Conservation (phyloP, 2,113 vertebrate genomes). For the Actenoides lindsayi region DNA sequence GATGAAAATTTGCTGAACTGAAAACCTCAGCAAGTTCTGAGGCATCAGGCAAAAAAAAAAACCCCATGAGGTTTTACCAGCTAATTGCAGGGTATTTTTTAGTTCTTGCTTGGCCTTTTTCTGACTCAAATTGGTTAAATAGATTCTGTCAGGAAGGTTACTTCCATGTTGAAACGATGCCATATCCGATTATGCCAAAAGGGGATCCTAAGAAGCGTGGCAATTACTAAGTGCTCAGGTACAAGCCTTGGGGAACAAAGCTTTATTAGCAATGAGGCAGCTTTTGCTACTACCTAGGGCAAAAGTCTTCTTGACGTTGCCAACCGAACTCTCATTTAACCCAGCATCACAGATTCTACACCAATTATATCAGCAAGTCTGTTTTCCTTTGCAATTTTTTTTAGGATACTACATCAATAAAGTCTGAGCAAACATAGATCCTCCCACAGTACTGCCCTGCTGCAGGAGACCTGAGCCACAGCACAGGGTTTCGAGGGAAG, state of each 20-base stretch:
- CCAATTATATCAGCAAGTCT: background rate
- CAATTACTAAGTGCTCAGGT: background rate
- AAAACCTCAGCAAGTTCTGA: background rate
- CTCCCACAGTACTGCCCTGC: background rate
- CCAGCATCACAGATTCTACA: background rate
- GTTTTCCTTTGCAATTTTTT: background rate
- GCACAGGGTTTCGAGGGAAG: background rate
- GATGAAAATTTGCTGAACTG: background rate
- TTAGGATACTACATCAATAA: background rate
- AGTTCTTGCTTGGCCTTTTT: background rate
- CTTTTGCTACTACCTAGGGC: background rate
- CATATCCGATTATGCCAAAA: background rate
- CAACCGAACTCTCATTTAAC: background rate
- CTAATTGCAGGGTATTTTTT: background rate
- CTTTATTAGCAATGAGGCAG: background rate
- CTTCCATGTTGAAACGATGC: background rate
- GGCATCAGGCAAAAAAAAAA: background rate
- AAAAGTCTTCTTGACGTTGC: background rate
- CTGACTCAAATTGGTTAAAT: background rate
- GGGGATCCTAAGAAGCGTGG: background rate
- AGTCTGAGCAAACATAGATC: background rate
- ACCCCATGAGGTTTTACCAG: background rate
- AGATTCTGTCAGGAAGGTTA: background rate
- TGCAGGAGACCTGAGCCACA: background rate
- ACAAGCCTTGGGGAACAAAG: background rate